Base-by-base conservation (phyloP, 1,140 invertebrate species). In the Philaenus spumarius region DNA sequence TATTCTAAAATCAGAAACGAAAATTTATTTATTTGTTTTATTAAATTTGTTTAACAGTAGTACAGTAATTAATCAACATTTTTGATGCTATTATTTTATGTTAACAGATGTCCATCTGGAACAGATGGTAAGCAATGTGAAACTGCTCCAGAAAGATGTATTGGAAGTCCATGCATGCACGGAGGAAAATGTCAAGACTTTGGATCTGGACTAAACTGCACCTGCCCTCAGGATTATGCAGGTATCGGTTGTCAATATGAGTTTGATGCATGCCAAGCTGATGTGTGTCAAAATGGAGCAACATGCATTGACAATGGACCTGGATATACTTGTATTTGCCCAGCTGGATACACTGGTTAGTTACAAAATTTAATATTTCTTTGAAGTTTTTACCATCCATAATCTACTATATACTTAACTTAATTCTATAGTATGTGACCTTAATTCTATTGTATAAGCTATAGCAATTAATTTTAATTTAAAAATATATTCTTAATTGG, bases 131-230 rank as follows among this genome's bases (percentile, higher is more conserved):
- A 96, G 75, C 86, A 93, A 67, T 97, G 94, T 71, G 92, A 97
- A 74, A 94, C 90, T 1, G 92, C 94, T 0, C 95, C 95, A 17
- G 91, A 97, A 73, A 80, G 94, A 51, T 97, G 95, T 68, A 93
- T 97, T 61, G 95, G 95, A 1, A 90, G 92, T 68, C 95, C 95
- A 6, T 97, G 95, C 69, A 94, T 95, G 89, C 92, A 97, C 65
- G 89, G 89, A 43, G 95, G 94, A 48, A 85, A 85, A 68, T 96
- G 93, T 67, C 89, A 91, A 75, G 95, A 97, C 71, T 97, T 91
- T 68, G 94, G 94, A 14, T 95, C 92, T 1, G 93, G 93, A 1
- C 75, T 97, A 0, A 97, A 97, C 68, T 97, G 95, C 67, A 87
- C 92, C 19, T 97, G 95, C 68, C 85, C 89, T 0, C 74, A 77